Percentiles rank a stretch among this genome's conserved stretches.
These are phyloP conservation scores for Rachycentron canadum DNA, from an alignment of 2,797 vertebrate species.

Conservation along the genomic window DNA sequence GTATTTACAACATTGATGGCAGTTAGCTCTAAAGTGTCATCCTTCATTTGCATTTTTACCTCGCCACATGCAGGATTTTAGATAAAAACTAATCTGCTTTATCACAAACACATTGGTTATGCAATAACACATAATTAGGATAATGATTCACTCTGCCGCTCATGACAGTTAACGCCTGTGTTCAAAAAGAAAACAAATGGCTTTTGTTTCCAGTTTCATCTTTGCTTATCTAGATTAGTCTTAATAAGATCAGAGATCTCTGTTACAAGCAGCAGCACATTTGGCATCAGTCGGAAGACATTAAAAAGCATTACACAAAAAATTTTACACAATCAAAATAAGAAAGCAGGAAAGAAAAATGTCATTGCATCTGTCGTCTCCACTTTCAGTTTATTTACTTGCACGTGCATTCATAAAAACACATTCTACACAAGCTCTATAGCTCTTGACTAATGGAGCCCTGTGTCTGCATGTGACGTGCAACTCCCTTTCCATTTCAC, in stretches of 20 bases:
- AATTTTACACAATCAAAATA: constrained; percentile 25
- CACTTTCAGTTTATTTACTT: constrained; percentile 13
- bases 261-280: constrained; percentile 24
- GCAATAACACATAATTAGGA: constrained; percentile 65
- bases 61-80: constrained; percentile 23
- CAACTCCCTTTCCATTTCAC: constrained; percentile 71
- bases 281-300: constrained; percentile 15
- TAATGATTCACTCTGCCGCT: constrained; percentile 57
- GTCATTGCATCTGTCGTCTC: neutral
- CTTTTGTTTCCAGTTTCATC: constrained; percentile 48
- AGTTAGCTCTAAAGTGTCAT: neutral
- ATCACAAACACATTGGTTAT: constrained; percentile 64
- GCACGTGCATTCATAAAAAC: constrained; percentile 1
- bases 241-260: constrained; percentile 51
- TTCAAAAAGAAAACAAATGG: constrained; percentile 51
- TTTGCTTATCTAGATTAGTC: constrained; percentile 57
- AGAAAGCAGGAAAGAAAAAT: neutral
- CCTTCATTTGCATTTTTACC: constrained; percentile 47
- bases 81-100: constrained; percentile 51
- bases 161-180: constrained; percentile 43
- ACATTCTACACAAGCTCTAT: constrained; percentile 23
- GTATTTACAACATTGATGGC: constrained; percentile 36
- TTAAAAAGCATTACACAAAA: constrained; percentile 13
- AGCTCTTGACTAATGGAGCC: constrained; percentile 52
- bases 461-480: constrained; percentile 51